Base-by-base conservation (phyloP, 2,113 vertebrate species). In the Dicentrarchus labrax region DNA sequence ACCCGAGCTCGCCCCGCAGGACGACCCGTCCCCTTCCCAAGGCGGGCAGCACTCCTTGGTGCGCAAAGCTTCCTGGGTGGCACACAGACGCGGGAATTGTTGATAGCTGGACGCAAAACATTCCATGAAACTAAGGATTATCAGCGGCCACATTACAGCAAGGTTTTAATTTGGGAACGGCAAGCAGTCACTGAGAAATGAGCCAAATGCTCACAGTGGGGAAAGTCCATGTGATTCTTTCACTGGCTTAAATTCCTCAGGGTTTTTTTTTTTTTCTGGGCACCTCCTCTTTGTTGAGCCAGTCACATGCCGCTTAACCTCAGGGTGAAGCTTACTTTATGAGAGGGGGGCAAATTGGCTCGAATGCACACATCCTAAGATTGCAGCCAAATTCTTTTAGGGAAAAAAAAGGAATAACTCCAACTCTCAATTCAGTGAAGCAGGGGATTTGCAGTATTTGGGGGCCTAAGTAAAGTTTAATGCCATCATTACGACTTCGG, bases 1-100 rank as follows among this genome's bases (percentile, higher is more conserved):
- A 1, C 95, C 91, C 0, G 97, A 97, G 47, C 89, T 92, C 79
- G 94, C 93, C 21, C 93, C 93, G 47, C 93, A 94, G 47, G 90
- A 45, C 13, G 93, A 92, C 22, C 89, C 87, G 47, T 94, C 93
- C 7, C 92, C 92, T 0, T 85, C 91, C 93, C 93, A 94, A 1
- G 50, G 1, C 3, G 93, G 93, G 76, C 93, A 94, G 79, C 93
- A 94, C 73, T 91, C 88, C 76, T 89, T 93, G n/a, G 72, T n/a
- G 56, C 54, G 81, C 51, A 94, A 39, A 10, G 89, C 84, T 0
- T 89, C 86, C 12, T 41, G 30, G 17, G 80, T 93, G 39, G 86
- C 65, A 2, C 93, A 94, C 5, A 50, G 30, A 9, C 93, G 93
- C 0, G 93, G 93, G 36, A 94, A 94, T n/a, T 94, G 93, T 38